Percentiles rank a stretch among this genome's conserved stretches.
These are phyloP conservation scores for Sminthurides bifidus DNA, from an alignment of 1,140 invertebrate genomes.

Conservation along the genomic window DNA sequence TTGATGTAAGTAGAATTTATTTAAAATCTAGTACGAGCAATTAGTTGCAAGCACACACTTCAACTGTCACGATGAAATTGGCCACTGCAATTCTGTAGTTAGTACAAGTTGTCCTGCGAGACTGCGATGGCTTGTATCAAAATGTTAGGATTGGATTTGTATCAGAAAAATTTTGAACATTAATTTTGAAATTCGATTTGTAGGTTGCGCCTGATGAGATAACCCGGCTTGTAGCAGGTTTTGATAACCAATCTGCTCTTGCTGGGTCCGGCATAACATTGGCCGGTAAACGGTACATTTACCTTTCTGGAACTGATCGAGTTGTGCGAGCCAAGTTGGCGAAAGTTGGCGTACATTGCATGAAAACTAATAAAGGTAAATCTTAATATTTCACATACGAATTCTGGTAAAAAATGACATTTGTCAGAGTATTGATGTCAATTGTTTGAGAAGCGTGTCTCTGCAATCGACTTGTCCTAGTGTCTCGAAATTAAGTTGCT, in stretches of 20 bases:
- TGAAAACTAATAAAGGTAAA: conserved; percentile 81
- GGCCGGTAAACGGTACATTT: conserved; percentile 80
- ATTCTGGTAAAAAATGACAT: too few relatives aligned
- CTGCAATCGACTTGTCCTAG: not conserved
- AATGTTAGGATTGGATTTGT: too few relatives aligned
- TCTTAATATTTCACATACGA: too few relatives aligned
- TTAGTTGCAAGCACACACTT: too few relatives aligned
- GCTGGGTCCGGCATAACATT: conserved; percentile 76
- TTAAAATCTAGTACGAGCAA: too few relatives aligned
- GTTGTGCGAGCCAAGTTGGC: conserved; percentile 81
- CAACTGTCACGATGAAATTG: too few relatives aligned
- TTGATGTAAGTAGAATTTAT: conserved; percentile 65
- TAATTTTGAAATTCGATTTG: conserved; percentile 27
- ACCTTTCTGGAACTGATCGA: conserved; percentile 77
- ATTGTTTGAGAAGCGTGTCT: conserved; percentile 7
- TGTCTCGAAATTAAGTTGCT: not conserved
- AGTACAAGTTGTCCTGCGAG: too few relatives aligned
- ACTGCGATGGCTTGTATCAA: too few relatives aligned
- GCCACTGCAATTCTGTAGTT: too few relatives aligned
- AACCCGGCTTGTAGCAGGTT: conserved; percentile 69
- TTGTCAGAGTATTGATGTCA: not conserved
- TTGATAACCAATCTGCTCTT: conserved; percentile 70
- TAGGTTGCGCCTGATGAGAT: conserved; percentile 82
- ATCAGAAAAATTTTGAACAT: not conserved
- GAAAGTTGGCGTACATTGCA: conserved; percentile 82